phyloP scores from a whole-genome alignment of 2,888 invertebrate species.

The Amphipoea lucens region DNA sequence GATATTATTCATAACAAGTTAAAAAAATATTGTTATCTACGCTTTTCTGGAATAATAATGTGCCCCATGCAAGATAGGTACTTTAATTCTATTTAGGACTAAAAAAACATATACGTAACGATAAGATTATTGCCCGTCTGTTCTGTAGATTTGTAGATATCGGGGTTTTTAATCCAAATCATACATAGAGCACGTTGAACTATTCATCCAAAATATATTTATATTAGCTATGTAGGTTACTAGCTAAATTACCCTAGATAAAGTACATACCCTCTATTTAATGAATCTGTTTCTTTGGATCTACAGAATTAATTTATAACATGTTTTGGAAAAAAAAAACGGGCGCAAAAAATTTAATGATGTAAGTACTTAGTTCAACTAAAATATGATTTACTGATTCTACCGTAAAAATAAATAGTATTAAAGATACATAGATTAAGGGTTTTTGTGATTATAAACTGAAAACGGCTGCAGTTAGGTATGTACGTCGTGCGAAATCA shows the following conservation, averaged over 20 bases:
- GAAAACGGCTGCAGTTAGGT: neutral
- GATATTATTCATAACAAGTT: neutral
- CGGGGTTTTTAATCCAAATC: conserved; percentile 2
- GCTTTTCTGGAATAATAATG: neutral
- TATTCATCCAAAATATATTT: neutral
- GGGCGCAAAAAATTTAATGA: no score
- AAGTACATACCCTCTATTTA: neutral
- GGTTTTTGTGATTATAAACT: neutral
- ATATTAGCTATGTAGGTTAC: no score
- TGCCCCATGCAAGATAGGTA: conserved; percentile 2
- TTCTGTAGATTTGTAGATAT: neutral
- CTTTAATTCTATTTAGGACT: neutral
- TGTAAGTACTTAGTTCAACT: neutral
- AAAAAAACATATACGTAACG: neutral
- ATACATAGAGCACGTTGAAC: neutral
- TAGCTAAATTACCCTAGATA: neutral
- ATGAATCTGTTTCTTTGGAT: neutral
- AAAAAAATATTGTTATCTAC: neutral
- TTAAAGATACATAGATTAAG: neutral
- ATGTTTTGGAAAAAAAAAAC: neutral
- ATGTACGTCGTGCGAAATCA: neutral
- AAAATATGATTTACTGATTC: neutral
- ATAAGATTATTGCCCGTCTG: conserved; percentile 13
- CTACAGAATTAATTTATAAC: neutral
- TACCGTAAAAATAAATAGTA: neutral